Evolutionary conservation across 2,888 invertebrate genomes (phyloP).

Genomic region (Apomyelois bistriatella): DNA sequence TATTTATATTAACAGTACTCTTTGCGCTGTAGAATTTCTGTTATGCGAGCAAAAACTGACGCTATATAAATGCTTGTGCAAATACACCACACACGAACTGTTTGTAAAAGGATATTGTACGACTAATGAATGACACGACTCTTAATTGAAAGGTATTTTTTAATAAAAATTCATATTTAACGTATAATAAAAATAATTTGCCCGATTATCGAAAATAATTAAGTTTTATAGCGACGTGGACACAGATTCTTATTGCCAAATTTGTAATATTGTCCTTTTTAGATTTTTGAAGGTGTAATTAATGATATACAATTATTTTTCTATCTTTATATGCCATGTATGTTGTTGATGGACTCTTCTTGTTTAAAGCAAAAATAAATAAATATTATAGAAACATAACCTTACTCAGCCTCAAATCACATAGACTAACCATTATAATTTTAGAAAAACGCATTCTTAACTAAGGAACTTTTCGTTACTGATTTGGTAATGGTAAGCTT

Average conservation of each 20-base stretch:
- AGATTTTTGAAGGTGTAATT: not conserved
- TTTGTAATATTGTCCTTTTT: not conserved
- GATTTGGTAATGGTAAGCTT: no score
- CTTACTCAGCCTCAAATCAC: no score
- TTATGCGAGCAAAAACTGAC: conserved; percentile 27
- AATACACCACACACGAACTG: conserved; percentile 31
- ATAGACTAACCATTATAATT: no score
- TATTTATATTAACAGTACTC: conserved; percentile 20
- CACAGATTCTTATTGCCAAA: not conserved
- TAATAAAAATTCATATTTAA: not conserved
- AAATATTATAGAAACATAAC: no score
- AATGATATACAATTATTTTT: not conserved
- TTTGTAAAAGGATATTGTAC: conserved; percentile 12
- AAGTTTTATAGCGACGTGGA: conserved; percentile 1
- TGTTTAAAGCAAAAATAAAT: no score
- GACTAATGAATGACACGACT: conserved; percentile 13
- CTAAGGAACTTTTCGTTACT: no score
- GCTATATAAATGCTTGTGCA: conserved; percentile 33
- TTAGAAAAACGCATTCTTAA: no score
- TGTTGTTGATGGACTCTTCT: no score
- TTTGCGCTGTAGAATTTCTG: conserved; percentile 24
- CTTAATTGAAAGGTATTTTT: conserved; percentile 17
- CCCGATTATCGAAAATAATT: not conserved
- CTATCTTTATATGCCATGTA: no score
- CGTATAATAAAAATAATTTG: not conserved